Conservation (phyloP, 1,140 invertebrate species). For the Episyrphus balteatus region DNA sequence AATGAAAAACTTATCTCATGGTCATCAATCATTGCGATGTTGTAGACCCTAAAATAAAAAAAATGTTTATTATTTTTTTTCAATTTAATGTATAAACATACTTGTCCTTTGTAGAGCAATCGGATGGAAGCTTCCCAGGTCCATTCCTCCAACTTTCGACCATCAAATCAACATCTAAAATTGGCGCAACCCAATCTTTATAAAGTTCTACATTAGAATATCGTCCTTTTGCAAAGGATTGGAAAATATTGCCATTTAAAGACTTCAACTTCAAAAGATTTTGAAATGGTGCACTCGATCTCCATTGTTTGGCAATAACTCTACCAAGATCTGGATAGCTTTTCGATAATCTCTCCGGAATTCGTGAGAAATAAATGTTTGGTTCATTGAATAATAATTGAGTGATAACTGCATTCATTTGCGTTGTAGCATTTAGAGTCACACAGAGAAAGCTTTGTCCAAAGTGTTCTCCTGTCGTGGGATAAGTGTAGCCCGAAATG, state of each 20-base stretch:
- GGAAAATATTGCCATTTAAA: conserved; percentile 47
- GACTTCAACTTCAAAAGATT: conserved; percentile 48
- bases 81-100: conserved; percentile 21
- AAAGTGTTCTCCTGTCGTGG: conserved; percentile 54
- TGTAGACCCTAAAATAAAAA: conserved; percentile 48
- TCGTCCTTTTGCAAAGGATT: conserved; percentile 67
- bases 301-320: conserved; percentile 48
- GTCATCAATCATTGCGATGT: conserved; percentile 51
- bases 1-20: conserved; percentile 48
- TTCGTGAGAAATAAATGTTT: conserved; percentile 47
- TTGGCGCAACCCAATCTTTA: conserved; percentile 63
- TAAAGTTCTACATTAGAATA: conserved; percentile 79
- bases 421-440: conserved; percentile 45
- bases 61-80: conserved; percentile 5
- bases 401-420: conserved; percentile 57
- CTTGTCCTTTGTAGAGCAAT: conserved; percentile 45
- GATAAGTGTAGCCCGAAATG: conserved; percentile 55
- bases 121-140: conserved; percentile 53
- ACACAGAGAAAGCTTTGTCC: conserved; percentile 85
- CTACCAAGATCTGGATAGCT: conserved; percentile 47
- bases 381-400: conserved; percentile 70
- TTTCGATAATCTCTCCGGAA: conserved; percentile 41
- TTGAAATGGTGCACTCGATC: conserved; percentile 49
- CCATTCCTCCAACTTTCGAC: conserved; percentile 87
- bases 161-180: conserved; percentile 55